Conservation (phyloP, 2,797 vertebrate species). For the Cephalopachus bancanus region DNA sequence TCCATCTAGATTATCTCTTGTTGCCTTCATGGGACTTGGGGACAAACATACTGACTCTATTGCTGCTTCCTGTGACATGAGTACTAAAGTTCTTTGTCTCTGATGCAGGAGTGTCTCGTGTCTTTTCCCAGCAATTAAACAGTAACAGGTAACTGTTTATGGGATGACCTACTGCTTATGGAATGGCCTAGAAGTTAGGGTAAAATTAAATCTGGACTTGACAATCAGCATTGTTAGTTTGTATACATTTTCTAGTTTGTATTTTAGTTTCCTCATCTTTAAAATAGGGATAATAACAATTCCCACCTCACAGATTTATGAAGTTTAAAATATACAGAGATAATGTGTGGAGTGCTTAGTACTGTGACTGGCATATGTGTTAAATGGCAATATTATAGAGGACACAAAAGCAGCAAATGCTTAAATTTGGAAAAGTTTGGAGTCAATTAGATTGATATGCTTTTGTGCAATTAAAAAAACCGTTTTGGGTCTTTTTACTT, state of each 20-base stretch:
- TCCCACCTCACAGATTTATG: not conserved
- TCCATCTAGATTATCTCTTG: not conserved
- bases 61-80: not conserved
- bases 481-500: not conserved
- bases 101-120: not conserved
- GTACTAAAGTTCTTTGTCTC: not conserved
- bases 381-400: not conserved
- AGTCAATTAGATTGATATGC: not conserved
- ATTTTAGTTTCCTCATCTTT: not conserved
- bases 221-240: not conserved
- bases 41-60: not conserved
- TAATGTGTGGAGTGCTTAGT: not conserved
- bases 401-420: not conserved
- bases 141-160: not conserved
- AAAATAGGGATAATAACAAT: not conserved
- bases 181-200: not conserved
- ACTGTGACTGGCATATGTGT: not conserved
- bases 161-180: too few species aligned
- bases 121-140: not conserved
- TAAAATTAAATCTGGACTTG: not conserved
- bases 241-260: not conserved
- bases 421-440: not conserved
- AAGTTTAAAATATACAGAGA: not conserved
- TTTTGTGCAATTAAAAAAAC: conserved; percentile 13
- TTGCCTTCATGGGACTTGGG: not conserved